These are phyloP conservation scores for Torymus tubicola DNA, from an alignment of 2,888 invertebrate genomes.

Conservation along the genomic window DNA sequence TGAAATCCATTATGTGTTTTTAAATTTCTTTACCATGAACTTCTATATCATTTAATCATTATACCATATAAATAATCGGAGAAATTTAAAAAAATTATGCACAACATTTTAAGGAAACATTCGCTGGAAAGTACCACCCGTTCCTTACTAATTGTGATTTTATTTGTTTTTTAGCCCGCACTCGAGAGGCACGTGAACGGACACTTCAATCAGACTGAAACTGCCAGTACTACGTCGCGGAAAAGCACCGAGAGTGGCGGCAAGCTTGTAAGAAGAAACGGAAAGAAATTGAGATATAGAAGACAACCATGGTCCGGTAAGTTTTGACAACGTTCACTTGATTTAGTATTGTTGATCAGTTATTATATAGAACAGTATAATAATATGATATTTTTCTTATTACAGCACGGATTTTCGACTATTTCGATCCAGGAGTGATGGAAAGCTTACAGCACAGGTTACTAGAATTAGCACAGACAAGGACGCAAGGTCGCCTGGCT, in stretches of 20 bases:
- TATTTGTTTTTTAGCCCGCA: slow-evolving; percentile 79
- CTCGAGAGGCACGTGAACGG: slow-evolving; percentile 95
- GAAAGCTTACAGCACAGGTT: slow-evolving; percentile 92
- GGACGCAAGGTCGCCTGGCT: slow-evolving; percentile 81
- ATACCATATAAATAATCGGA: too few species aligned
- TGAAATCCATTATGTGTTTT: too few species aligned
- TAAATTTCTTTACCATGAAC: too few species aligned
- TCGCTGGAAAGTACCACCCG: slow-evolving; percentile 60
- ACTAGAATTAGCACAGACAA: slow-evolving; percentile 79
- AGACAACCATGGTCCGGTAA: slow-evolving; percentile 94
- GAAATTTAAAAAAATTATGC: too few species aligned
- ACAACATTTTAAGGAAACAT: slow-evolving; percentile 23
- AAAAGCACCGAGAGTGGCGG: slow-evolving; percentile 80
- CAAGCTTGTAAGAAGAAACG: slow-evolving; percentile 90
- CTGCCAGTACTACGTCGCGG: slow-evolving; percentile 80
- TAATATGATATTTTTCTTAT: neutral
- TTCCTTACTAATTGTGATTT: neutral
- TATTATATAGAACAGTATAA: too few species aligned
- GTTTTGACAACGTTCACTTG: slow-evolving; percentile 60
- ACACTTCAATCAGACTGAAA: slow-evolving; percentile 87
- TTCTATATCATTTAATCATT: too few species aligned
- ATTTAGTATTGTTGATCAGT: too few species aligned
- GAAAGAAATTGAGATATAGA: slow-evolving; percentile 91
- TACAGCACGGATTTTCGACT: slow-evolving; percentile 94
- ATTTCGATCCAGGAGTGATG: slow-evolving; percentile 95